Conservation (phyloP, 1,140 invertebrate species). For the Lamellibrachia luymesi region DNA sequence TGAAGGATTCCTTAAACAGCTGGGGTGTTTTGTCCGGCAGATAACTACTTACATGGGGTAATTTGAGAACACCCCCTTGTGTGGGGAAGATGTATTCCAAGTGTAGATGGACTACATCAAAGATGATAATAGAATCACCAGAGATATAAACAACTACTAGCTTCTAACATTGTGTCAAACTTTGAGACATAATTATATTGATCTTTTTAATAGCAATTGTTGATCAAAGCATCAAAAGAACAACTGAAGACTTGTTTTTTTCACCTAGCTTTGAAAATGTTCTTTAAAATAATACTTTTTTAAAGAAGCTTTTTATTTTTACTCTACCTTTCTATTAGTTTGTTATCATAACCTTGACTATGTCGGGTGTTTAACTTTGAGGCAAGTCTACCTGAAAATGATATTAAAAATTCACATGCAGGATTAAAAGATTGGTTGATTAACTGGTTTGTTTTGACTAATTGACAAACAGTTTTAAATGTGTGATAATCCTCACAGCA, state of each 20-base stretch:
- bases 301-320: too few species aligned
- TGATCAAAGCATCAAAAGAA: not conserved
- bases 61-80: not conserved
- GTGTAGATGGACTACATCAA: not conserved
- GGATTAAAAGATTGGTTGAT: not conserved
- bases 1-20: not conserved
- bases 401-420: too few species aligned
- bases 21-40: not conserved
- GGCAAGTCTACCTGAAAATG: not conserved
- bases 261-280: too few species aligned
- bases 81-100: not conserved
- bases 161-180: not conserved
- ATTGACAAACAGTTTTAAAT: not conserved
- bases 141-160: not conserved
- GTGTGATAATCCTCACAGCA: not conserved
- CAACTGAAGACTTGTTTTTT: too few species aligned
- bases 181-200: not conserved
- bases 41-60: not conserved
- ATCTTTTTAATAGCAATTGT: not conserved
- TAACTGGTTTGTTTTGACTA: not conserved
- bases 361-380: not conserved
- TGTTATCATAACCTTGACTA: not conserved
- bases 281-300: too few species aligned
- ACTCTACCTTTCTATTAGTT: too few species aligned
- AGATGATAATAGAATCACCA: not conserved